Evolutionary conservation across 2,888 invertebrate species (phyloP).

Genomic region (Cryptosula pallasiana): DNA sequence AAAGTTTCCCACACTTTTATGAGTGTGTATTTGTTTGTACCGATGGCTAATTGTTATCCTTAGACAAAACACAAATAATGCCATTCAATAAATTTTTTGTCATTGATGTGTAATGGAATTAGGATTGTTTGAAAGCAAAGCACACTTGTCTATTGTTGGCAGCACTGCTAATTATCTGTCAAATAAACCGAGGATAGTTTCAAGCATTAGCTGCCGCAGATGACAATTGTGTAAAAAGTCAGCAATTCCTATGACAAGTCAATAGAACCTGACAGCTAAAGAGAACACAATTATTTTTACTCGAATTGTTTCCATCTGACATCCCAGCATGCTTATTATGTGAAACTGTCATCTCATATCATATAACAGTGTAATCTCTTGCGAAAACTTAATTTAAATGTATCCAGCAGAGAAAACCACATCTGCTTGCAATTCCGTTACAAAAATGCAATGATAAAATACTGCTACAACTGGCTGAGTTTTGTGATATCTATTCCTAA

Average conservation of each 20-base stretch:
- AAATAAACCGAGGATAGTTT: constrained; percentile 1
- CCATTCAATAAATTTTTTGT: constrained; percentile 5
- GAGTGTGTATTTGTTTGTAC: constrained; percentile 9
- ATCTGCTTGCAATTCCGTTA: background rate
- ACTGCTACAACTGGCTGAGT: too few species aligned
- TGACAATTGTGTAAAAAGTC: background rate
- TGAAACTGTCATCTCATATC: background rate
- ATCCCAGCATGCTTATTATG: background rate
- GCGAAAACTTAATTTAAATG: background rate
- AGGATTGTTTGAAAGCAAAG: background rate
- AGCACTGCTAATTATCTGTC: constrained; percentile 11
- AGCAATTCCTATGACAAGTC: too few species aligned
- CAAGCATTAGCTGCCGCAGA: background rate
- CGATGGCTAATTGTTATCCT: constrained; percentile 7
- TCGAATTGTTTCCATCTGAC: background rate
- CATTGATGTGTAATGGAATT: constrained; percentile 21
- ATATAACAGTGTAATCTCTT: background rate
- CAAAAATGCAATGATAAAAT: too few species aligned
- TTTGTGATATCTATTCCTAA: too few species aligned
- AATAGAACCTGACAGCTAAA: background rate
- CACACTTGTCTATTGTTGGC: background rate
- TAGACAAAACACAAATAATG: background rate
- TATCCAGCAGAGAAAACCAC: background rate
- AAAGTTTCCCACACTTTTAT: constrained; percentile 9
- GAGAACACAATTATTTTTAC: background rate